These are phyloP conservation scores for Dexiosoma caninum DNA, from an alignment of 2,888 invertebrate species.

Conservation along the genomic window DNA sequence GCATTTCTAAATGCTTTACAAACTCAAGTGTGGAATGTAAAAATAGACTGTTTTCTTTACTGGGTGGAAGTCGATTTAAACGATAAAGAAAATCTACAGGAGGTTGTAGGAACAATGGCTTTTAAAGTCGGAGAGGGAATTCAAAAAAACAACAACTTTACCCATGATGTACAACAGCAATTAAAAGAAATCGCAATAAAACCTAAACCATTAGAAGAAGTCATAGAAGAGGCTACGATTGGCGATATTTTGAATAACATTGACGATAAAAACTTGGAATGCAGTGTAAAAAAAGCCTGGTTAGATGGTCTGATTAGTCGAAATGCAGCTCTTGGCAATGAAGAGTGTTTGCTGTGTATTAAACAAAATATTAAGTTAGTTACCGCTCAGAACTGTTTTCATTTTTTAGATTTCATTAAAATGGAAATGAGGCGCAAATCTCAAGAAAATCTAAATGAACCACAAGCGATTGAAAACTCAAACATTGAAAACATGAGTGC, in stretches of 20 bases:
- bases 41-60: conserved; percentile 70
- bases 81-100: conserved; percentile 68
- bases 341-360: conserved; percentile 71
- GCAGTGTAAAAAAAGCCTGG: conserved; percentile 65
- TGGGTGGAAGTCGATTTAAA: conserved; percentile 72
- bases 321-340: conserved; percentile 68
- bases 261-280: conserved; percentile 62
- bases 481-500: conserved; percentile 56
- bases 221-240: conserved; percentile 67
- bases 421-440: conserved; percentile 52
- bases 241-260: conserved; percentile 70
- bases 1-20: conserved; percentile 70
- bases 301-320: conserved; percentile 71
- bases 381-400: conserved; percentile 65
- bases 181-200: conserved; percentile 69
- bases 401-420: conserved; percentile 67
- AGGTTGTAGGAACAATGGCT: conserved; percentile 68
- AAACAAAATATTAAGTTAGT: conserved; percentile 66
- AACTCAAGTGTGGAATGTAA: conserved; percentile 70
- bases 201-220: conserved; percentile 69
- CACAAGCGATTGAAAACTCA: neutral
- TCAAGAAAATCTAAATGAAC: conserved; percentile 34
- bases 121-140: conserved; percentile 69
- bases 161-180: conserved; percentile 69
- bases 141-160: conserved; percentile 65